A percentile compares a stretch with the other conserved stretches of the same genome.
Conservation (phyloP, 2,113 vertebrate genomes). For the Dicentrarchus labrax region DNA sequence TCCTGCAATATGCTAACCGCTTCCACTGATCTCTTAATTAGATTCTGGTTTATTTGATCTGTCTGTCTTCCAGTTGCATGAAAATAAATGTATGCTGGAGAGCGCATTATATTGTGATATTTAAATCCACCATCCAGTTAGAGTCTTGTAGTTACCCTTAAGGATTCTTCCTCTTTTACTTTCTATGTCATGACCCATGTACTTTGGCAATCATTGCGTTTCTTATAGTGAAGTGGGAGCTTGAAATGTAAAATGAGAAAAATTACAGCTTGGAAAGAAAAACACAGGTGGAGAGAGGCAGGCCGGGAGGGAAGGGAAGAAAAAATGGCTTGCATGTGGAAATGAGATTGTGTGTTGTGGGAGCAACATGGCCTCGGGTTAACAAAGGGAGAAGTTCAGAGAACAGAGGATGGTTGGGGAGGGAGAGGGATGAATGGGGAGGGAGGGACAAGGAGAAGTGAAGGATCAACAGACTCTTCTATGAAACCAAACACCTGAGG, state of each 20-base stretch:
- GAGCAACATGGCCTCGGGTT: constrained; percentile 37
- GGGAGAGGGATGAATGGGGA: constrained; percentile 5
- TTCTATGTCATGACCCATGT: neutral
- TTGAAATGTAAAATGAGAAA: constrained; percentile 18
- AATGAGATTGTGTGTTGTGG: constrained; percentile 43
- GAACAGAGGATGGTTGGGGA: neutral
- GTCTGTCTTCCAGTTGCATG: neutral
- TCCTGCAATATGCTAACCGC: neutral
- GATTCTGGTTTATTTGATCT: neutral
- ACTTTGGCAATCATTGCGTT: neutral
- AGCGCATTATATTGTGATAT: neutral
- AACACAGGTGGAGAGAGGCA: neutral
- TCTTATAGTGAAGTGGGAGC: neutral
- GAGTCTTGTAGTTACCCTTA: neutral
- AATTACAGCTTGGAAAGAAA: neutral
- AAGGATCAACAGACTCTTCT: constrained; percentile 52
- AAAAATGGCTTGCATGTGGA: constrained; percentile 28
- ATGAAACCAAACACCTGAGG: constrained; percentile 58
- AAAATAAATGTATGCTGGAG: neutral
- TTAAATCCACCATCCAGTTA: neutral
- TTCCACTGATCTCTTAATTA: neutral
- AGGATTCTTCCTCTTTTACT: constrained; percentile 6
- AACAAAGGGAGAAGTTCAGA: constrained; percentile 42
- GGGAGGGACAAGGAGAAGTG: constrained; percentile 24
- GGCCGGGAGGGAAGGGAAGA: neutral